Conservation (phyloP, 2,797 vertebrate species). For the Pseudomugil tenellus region DNA sequence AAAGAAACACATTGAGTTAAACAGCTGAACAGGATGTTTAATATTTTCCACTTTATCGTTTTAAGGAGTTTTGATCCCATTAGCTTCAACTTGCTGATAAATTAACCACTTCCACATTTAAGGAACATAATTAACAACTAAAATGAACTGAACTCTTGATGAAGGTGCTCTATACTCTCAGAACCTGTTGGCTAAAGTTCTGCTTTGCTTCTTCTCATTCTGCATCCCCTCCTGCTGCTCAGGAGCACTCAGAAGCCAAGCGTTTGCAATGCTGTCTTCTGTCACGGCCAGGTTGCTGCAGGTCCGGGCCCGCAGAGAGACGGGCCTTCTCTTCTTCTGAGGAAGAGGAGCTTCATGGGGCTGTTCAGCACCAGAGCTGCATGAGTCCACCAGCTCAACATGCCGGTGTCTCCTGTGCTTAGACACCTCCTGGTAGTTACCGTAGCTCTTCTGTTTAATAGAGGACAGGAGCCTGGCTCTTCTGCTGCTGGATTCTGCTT, state of each 20-base stretch:
- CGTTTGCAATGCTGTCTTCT: not conserved
- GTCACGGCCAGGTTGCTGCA: conserved; percentile 37
- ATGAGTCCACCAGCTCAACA: conserved; percentile 20
- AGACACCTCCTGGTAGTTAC: conserved; percentile 12
- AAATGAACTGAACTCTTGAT: not conserved
- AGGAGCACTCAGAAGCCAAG: conserved; percentile 63
- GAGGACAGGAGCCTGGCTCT: conserved; percentile 62
- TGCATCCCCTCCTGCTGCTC: conserved; percentile 5
- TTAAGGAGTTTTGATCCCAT: no score
- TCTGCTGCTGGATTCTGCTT: conserved; percentile 23
- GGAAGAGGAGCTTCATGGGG: rapidly evolving
- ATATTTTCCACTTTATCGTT: no score
- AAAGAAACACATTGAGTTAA: no score
- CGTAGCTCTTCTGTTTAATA: conserved; percentile 74
- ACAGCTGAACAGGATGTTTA: no score
- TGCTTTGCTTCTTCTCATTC: not conserved
- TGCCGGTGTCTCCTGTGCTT: conserved; percentile 52
- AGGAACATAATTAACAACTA: not conserved
- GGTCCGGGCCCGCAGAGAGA: conserved; percentile 61
- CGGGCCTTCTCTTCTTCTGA: conserved; percentile 13
- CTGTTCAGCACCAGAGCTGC: conserved; percentile 6
- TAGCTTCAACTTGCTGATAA: no score
- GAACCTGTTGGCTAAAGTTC: rapidly evolving
- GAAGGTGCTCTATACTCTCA: not conserved
- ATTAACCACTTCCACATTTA: no score